Base-by-base conservation (phyloP, 1,140 invertebrate genomes). In the Neodiprion fabricii region DNA sequence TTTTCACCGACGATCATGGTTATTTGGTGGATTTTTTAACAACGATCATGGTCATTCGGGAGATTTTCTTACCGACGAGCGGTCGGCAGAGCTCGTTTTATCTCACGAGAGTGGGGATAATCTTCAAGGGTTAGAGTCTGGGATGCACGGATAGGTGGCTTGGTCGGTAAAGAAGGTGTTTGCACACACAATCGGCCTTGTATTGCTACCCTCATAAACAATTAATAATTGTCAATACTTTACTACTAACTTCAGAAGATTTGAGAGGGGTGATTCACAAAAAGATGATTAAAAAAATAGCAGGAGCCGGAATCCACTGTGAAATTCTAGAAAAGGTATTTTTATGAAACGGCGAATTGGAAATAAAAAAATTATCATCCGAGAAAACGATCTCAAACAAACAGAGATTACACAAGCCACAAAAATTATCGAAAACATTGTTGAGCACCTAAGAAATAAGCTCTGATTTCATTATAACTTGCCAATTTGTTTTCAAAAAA, bases 301-400 rank as follows among this genome's bases (percentile, higher is more conserved):
- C 71, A 72, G 71, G 71, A 40, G 53, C 71, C n/a, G 71, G 71
- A 72, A 72, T 72, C 17, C 50, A 28, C 28, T 72, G 61, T 28
- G 21, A 72, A 65, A 65, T 66, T 66, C 53, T 72, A 53, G 21
- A 53, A 72, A 50, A 72, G 0, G 50, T 72, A 8, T 72, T 53
- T 72, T 72, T 50, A 21, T 23, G 49, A 72, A 50, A 72, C 21
- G 70, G 70, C 50, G 71, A 72, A 72, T 7, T 65, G 0, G 71
- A 49, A 53, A 72, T 72, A 72, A 10, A 72, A 72, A 72, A 72
- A 61, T 72, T 72, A 65, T 65, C 53, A 65, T 72, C 9, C 9
- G 71, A 65, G 53, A 72, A 53, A 53, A 53, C 50, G 50, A 1
- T 53, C 72, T 67, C 66, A 73, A 73, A 73, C 21, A 67, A 67